A percentile compares a stretch with the other conserved stretches of the same genome.
These are phyloP conservation scores for Drosophila heteroneura DNA, from an alignment of 2,888 invertebrate species.

Conservation along the genomic window DNA sequence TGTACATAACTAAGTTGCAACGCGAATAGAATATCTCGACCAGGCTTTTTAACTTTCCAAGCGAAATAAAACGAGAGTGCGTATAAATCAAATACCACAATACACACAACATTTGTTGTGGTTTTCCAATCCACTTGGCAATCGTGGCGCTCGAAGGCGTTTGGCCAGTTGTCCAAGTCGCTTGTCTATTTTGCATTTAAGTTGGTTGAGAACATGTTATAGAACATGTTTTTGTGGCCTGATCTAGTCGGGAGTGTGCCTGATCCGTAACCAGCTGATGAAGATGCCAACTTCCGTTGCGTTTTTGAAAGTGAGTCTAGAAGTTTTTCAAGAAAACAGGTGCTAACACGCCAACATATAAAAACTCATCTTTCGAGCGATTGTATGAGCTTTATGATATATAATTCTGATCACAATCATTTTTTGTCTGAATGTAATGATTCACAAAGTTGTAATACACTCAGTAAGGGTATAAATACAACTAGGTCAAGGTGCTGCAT, in stretches of 20 bases:
- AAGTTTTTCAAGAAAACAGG: slow-evolving; percentile 8
- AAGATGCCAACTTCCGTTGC: slow-evolving; percentile 28
- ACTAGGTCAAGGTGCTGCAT: slow-evolving; percentile 67
- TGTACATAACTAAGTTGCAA: slow-evolving; percentile 11
- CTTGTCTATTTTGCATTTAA: slow-evolving; percentile 33
- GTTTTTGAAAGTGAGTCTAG: slow-evolving; percentile 68
- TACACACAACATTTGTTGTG: slow-evolving; percentile 37
- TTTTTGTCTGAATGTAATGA: background rate
- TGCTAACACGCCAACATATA: background rate
- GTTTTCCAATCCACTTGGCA: slow-evolving; percentile 74
- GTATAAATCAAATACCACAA: slow-evolving; percentile 43
- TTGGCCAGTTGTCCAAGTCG: slow-evolving; percentile 33
- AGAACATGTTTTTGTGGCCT: slow-evolving; percentile 63
- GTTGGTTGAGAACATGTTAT: slow-evolving; percentile 26
- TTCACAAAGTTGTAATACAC: background rate
- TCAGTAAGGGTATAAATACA: background rate
- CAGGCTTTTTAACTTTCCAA: slow-evolving; percentile 63
- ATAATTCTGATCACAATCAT: background rate
- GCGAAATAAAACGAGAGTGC: slow-evolving; percentile 57
- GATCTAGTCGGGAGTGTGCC: slow-evolving; percentile 36
- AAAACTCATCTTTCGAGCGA: background rate
- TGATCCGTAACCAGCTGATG: slow-evolving; percentile 32
- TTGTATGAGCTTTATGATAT: background rate
- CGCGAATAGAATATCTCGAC: slow-evolving; percentile 17
- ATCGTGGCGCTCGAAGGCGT: slow-evolving; percentile 28